Conservation (phyloP, 2,113 vertebrate genomes). For the Rhinolophus sinicus region DNA sequence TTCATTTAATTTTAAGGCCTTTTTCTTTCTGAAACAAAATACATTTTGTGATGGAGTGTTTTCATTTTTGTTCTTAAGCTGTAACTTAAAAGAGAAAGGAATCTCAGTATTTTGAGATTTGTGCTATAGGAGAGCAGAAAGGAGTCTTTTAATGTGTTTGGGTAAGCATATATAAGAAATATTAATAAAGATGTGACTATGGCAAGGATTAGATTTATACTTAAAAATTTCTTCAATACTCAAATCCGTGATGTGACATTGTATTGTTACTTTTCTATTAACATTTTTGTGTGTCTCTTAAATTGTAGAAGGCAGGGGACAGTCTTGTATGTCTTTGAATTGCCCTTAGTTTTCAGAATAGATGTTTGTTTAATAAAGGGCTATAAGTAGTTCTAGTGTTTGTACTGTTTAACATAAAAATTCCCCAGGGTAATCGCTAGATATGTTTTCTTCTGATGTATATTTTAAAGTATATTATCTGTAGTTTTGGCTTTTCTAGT, state of each 20-base stretch:
- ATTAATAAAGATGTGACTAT: constrained; percentile 1
- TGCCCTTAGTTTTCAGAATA: constrained; percentile 42
- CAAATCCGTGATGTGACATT: neutral
- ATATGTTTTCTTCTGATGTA: neutral
- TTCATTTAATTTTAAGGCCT: neutral
- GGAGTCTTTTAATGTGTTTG: constrained; percentile 8
- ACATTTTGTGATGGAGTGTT: neutral
- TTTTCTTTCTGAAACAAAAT: constrained; percentile 41
- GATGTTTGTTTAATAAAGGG: constrained; percentile 41
- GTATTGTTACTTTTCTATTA: neutral
- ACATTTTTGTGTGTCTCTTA: neutral
- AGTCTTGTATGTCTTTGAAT: constrained; percentile 17
- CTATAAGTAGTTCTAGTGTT: neutral
- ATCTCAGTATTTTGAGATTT: neutral
- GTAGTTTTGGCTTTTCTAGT: neutral
- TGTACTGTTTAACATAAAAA: constrained; percentile 13
- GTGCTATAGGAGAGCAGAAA: neutral
- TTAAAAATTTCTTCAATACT: neutral
- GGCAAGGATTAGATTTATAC: constrained; percentile 33
- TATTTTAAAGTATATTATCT: neutral
- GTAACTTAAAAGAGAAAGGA: neutral
- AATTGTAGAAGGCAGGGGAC: neutral
- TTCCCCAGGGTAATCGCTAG: neutral
- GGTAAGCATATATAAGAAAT: constrained; percentile 33
- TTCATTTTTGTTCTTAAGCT: neutral